A percentile compares a stretch with the other conserved stretches of the same genome.
Evolutionary conservation across 2,113 vertebrate species (phyloP).

Genomic region (Nesoenas mayeri): DNA sequence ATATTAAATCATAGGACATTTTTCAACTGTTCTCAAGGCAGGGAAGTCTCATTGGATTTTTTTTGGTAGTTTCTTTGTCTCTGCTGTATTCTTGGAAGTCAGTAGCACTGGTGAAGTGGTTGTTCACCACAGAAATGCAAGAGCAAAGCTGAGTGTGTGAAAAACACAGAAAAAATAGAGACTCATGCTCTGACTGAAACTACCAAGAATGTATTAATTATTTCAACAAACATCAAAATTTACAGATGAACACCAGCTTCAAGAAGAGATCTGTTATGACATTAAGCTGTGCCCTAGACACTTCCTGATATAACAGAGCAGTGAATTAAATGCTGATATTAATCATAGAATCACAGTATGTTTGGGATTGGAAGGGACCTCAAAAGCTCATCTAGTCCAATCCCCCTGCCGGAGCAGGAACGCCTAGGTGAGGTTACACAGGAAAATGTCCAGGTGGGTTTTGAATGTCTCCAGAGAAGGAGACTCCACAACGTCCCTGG

Average conservation of each 20-base stretch:
- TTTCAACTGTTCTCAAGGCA: not conserved
- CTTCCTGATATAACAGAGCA: not conserved
- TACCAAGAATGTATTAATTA: rapidly evolving
- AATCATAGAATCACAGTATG: too few species aligned
- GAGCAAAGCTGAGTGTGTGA: not conserved
- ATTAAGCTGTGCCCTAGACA: not conserved
- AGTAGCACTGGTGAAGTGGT: not conserved
- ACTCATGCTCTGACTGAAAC: not conserved
- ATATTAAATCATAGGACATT: not conserved
- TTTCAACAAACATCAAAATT: not conserved
- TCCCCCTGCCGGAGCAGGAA: too few species aligned
- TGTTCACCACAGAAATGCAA: not conserved
- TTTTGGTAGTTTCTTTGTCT: not conserved
- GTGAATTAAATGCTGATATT: not conserved
- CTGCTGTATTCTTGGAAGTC: not conserved
- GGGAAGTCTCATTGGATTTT: not conserved
- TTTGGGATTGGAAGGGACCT: too few species aligned
- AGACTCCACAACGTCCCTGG: too few species aligned
- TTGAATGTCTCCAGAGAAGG: too few species aligned
- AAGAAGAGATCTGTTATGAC: not conserved
- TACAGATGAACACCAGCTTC: not conserved
- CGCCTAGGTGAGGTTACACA: too few species aligned
- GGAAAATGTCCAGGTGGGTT: too few species aligned
- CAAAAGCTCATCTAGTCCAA: too few species aligned
- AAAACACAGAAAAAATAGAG: not conserved